Conservation (phyloP, 2,797 vertebrate genomes). For the Microcaecilia unicolor region DNA sequence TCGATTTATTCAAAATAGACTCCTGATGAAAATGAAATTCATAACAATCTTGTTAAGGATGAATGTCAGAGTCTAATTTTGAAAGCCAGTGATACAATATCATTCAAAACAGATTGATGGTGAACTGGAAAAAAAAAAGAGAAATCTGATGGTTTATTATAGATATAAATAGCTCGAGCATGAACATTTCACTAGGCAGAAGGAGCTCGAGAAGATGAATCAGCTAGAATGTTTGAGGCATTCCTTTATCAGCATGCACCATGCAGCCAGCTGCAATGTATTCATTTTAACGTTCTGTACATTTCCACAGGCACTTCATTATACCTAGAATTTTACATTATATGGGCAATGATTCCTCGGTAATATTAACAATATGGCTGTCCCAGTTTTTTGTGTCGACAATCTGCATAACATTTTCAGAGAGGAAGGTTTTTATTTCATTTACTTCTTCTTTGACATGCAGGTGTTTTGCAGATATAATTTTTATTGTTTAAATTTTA, state of each 20-base stretch:
- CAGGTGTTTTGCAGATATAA: too few relatives aligned
- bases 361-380: too few relatives aligned
- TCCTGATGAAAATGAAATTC: constrained; percentile 8
- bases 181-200: too few relatives aligned
- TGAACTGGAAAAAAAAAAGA: constrained; percentile 33
- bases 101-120: too few relatives aligned
- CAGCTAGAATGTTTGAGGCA: background rate
- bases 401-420: too few relatives aligned
- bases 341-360: background rate
- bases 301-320: background rate
- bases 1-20: constrained; percentile 13
- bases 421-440: too few relatives aligned
- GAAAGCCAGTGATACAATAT: too few relatives aligned
- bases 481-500: too few relatives aligned
- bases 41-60: background rate
- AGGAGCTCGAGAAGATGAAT: background rate
- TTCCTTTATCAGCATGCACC: too few relatives aligned
- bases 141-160: constrained; percentile 34
- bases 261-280: background rate
- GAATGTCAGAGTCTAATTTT: constrained; percentile 9
- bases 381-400: too few relatives aligned
- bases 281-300: constrained; percentile 18
- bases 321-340: constrained; percentile 1
- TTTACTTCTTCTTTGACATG: too few relatives aligned
- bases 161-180: constrained; percentile 19